A percentile compares a stretch with the other conserved stretches of the same genome.
phyloP scores from a whole-genome alignment of 2,888 invertebrate genomes.

The Drosophila atroscutellata region DNA sequence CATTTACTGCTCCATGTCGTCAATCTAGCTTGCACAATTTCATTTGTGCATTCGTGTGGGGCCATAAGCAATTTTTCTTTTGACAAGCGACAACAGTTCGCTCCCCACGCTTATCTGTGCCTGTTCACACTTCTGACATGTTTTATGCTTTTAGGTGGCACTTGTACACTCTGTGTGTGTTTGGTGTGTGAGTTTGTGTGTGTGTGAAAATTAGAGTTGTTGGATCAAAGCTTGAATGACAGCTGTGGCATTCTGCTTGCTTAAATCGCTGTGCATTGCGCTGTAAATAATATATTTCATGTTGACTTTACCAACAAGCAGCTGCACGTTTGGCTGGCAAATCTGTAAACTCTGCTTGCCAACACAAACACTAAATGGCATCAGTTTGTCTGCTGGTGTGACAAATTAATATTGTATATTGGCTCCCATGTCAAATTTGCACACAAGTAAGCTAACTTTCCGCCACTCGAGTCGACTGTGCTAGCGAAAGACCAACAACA shows the following conservation, averaged over 20 bases:
- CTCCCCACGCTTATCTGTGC: slow-evolving; percentile 53
- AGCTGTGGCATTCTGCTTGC: slow-evolving; percentile 43
- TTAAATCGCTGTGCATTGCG: slow-evolving; percentile 71
- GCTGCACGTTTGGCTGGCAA: slow-evolving; percentile 20
- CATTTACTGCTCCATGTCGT: slow-evolving; percentile 42
- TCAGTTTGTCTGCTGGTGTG: slow-evolving; percentile 41
- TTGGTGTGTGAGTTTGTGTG: slow-evolving; percentile 3
- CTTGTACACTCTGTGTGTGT: slow-evolving; percentile 3
- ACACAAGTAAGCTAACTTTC: slow-evolving; percentile 24
- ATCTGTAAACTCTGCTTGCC: slow-evolving; percentile 6
- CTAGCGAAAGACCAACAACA: neutral
- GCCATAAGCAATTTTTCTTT: slow-evolving; percentile 53
- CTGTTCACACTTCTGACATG: slow-evolving; percentile 58
- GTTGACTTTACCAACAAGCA: slow-evolving; percentile 55
- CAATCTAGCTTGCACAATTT: slow-evolving; percentile 58
- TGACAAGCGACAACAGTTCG: slow-evolving; percentile 47
- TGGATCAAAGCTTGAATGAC: slow-evolving; percentile 29
- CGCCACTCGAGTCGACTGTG: slow-evolving; percentile 8
- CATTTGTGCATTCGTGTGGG: slow-evolving; percentile 62
- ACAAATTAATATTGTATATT: slow-evolving; percentile 61
- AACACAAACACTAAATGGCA: slow-evolving; percentile 15
- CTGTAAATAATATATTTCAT: slow-evolving; percentile 77
- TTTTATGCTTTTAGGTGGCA: slow-evolving; percentile 18
- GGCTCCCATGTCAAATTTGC: slow-evolving; percentile 57
- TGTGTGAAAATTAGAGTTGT: slow-evolving; percentile 3